Evolutionary conservation across 2,888 invertebrate species (phyloP).

Genomic region (Aricia artaxerxes): DNA sequence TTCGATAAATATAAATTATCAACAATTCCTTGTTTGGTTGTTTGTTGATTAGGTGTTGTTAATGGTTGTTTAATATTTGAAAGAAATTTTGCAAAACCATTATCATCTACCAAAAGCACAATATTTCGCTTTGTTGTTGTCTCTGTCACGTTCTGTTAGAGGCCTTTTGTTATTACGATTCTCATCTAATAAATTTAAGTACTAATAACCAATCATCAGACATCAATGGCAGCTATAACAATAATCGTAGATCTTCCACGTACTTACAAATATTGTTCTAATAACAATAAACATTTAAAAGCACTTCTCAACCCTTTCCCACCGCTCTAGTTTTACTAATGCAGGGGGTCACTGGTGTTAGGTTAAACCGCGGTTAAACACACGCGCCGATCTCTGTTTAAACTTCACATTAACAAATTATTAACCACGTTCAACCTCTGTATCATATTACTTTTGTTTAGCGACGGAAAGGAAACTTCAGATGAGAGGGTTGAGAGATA

Average conservation of each 20-base stretch:
- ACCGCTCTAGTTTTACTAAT: slow-evolving; percentile 80
- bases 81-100: neutral
- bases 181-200: slow-evolving; percentile 15
- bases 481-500: neutral
- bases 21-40: neutral
- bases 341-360: slow-evolving; percentile 66
- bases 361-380: slow-evolving; percentile 53
- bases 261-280: slow-evolving; percentile 79
- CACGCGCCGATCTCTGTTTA: slow-evolving; percentile 66
- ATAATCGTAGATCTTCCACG: slow-evolving; percentile 72
- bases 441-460: slow-evolving; percentile 18
- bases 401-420: slow-evolving; percentile 66
- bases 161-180: neutral
- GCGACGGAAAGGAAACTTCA: neutral
- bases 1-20: slow-evolving; percentile 23
- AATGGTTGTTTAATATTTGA: neutral
- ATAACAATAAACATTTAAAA: slow-evolving; percentile 74
- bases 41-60: slow-evolving; percentile 4
- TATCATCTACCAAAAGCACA: neutral
- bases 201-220: slow-evolving; percentile 33
- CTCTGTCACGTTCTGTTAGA: neutral
- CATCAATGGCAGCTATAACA: slow-evolving; percentile 56
- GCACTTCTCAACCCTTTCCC: slow-evolving; percentile 75
- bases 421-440: slow-evolving; percentile 32
- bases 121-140: neutral